A percentile compares a stretch with the other conserved stretches of the same genome.
Conservation (phyloP, 2,888 invertebrate species). For the Morpho achilles region DNA sequence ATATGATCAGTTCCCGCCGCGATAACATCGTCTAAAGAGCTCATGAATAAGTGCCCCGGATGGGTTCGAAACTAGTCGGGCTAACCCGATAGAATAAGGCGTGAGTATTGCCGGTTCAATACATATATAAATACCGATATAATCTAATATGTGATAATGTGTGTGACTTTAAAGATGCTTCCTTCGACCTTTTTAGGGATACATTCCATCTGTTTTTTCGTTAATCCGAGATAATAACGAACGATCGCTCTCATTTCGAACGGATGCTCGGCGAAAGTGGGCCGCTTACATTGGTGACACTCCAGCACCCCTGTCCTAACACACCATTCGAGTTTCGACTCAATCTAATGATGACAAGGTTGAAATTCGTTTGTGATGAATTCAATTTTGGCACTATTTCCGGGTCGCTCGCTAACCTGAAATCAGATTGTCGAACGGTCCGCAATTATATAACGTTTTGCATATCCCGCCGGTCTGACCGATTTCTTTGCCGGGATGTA, state of each 20-base stretch:
- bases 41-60: too few relatives aligned
- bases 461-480: slow-evolving; percentile 26
- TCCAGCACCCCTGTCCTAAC: slow-evolving; percentile 15
- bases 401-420: slow-evolving; percentile 31
- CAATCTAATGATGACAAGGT: not conserved
- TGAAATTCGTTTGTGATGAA: not conserved
- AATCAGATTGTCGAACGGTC: slow-evolving; percentile 32
- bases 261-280: slow-evolving; percentile 55
- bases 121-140: too few relatives aligned
- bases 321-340: slow-evolving; percentile 3
- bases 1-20: too few relatives aligned
- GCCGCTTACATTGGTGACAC: slow-evolving; percentile 34
- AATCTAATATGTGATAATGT: too few relatives aligned
- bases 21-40: too few relatives aligned
- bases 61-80: too few relatives aligned
- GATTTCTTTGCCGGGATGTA: slow-evolving; percentile 24
- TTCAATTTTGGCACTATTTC: slow-evolving; percentile 28
- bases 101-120: too few relatives aligned
- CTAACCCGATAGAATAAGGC: too few relatives aligned
- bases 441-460: slow-evolving; percentile 36
- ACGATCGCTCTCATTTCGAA: slow-evolving; percentile 45
- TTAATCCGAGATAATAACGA: slow-evolving; percentile 38
- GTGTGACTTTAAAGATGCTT: not conserved
- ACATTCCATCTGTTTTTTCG: too few relatives aligned
- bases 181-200: slow-evolving; percentile 36